These are phyloP conservation scores for Tuta absoluta DNA, from an alignment of 2,888 invertebrate species.

Conservation along the genomic window DNA sequence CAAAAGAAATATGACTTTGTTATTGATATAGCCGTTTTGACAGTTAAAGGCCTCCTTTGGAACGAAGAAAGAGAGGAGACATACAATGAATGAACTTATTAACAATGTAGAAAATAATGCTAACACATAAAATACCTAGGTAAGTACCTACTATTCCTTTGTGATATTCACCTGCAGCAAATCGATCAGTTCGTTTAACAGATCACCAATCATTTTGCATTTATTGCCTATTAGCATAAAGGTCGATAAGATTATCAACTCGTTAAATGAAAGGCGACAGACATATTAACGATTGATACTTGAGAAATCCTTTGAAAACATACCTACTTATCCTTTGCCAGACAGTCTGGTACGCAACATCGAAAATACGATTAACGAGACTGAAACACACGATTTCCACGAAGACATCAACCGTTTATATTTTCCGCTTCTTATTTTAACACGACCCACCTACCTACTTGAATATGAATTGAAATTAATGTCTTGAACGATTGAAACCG, in stretches of 20 bases:
- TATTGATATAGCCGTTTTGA: too few relatives aligned
- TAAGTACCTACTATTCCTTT: too few relatives aligned
- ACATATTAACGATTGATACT: slow-evolving; percentile 39
- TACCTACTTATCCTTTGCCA: slow-evolving; percentile 41
- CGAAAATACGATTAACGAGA: slow-evolving; percentile 54
- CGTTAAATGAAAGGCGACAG: slow-evolving; percentile 17
- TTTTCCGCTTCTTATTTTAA: neutral
- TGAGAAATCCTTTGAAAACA: slow-evolving; percentile 39
- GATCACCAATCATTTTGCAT: too few relatives aligned
- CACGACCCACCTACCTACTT: neutral
- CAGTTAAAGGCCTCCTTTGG: too few relatives aligned
- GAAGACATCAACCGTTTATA: neutral
- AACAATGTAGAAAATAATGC: too few relatives aligned
- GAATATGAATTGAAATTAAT: neutral
- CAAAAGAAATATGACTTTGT: too few relatives aligned
- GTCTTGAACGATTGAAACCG: slow-evolving; percentile 5
- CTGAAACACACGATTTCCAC: slow-evolving; percentile 29
- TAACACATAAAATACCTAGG: too few relatives aligned
- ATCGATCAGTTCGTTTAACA: too few relatives aligned
- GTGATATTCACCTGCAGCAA: too few relatives aligned
- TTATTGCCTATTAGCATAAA: neutral
- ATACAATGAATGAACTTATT: too few relatives aligned
- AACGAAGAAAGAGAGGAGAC: too few relatives aligned
- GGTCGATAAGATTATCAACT: neutral
- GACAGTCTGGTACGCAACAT: slow-evolving; percentile 49